Base-by-base conservation (phyloP, 2,113 vertebrate species). In the Platanista minor region DNA sequence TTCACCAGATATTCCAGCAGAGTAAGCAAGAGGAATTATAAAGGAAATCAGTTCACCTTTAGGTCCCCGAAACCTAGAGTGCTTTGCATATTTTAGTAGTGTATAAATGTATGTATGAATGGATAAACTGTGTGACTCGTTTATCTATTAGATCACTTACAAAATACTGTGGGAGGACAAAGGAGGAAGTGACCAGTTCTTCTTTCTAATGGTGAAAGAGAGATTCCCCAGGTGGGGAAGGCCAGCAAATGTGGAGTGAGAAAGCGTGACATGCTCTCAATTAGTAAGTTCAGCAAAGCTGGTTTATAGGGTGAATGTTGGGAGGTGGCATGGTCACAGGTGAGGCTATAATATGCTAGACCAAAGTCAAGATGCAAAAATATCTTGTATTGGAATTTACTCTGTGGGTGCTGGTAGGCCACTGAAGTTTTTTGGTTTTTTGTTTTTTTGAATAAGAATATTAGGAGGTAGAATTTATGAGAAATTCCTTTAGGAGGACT, bases 381-480 rank as follows among this genome's bases (percentile, higher is more conserved):
- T 74, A 27, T 23, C 36, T 86, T 91, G 33, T 77, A 23, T 67
- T 74, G 41, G 49, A 91, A 59, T 82, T 81, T 91, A 64, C 87
- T 91, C 66, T 72, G 15, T 59, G 57, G 33, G 20, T 66, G 4
- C 82, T 94, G 29, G 9, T 43, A 69, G n/a, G 8, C 52, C 23
- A 25, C 39, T 41, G 36, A 87, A 49, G 33, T 23, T 33, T 75
- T 62, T 62, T 61, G 21, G 5, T 52, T 17, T 17, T 52, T 17
- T 10, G 6, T 49, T 23, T 71, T 27, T 33, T 39, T 5, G 92
- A 49, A 61, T 0, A 9, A 36, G 89, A 96, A 91, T 86, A 97
- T 96, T 97, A 90, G 29, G 72, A 57, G 72, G 85, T 67, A 75
- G 94, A 59, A 84, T 13, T 78, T 95, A 72, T 74, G 80, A 94